phyloP scores from a whole-genome alignment of 1,140 invertebrate genomes.

The Stratiolaelaps scimitus region DNA sequence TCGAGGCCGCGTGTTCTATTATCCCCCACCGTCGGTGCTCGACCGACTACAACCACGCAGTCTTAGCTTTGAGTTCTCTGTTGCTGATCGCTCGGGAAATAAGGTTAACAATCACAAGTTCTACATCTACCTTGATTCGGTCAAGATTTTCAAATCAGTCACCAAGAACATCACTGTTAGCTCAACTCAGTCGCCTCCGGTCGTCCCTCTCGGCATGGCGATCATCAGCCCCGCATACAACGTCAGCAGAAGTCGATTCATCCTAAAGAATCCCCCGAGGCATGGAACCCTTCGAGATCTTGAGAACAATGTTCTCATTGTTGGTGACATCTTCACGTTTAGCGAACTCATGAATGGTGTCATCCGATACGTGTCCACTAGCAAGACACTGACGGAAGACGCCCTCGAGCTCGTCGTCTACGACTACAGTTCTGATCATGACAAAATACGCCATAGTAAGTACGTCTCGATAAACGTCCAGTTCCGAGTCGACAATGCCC shows the following conservation, averaged over 20 bases:
- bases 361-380: slow-evolving; percentile 5
- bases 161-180: not conserved
- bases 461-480: no score
- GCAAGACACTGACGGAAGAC: not conserved
- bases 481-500: no score
- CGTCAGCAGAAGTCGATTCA: slow-evolving; percentile 9
- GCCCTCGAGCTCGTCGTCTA: slow-evolving; percentile 6
- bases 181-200: not conserved
- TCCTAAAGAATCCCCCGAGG: not conserved
- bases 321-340: slow-evolving; percentile 23
- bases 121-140: slow-evolving; percentile 25
- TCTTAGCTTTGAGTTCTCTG: slow-evolving; percentile 13
- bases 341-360: not conserved
- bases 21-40: not conserved
- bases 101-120: slow-evolving; percentile 27
- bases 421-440: not conserved
- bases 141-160: not conserved
- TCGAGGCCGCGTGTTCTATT: slow-evolving; percentile 13
- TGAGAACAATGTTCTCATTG: slow-evolving; percentile 19
- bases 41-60: slow-evolving; percentile 18
- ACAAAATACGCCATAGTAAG: no score
- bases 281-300: slow-evolving; percentile 10
- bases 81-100: slow-evolving; percentile 7
- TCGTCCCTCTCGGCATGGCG: not conserved
- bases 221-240: not conserved